Evolutionary conservation across 1,140 invertebrate genomes (phyloP).

Genomic region (Lepidurus apus): DNA sequence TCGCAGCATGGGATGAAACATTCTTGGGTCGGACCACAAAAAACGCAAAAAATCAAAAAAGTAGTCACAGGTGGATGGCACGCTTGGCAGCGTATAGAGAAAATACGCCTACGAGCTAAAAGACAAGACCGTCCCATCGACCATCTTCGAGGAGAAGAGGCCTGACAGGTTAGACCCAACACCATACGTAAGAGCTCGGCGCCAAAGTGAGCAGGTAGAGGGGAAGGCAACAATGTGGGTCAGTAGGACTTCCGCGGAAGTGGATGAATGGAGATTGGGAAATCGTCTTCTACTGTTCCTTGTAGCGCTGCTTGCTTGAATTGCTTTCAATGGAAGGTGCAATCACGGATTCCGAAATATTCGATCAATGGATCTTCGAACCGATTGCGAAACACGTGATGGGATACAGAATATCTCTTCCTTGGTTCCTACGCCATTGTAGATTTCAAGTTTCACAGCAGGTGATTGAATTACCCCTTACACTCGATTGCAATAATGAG

Average conservation of each 20-base stretch:
- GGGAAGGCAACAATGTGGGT: not conserved
- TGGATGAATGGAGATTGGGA: not conserved
- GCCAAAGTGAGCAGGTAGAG: not conserved
- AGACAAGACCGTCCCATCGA: not conserved
- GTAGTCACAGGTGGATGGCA: not conserved
- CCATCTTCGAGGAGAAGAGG: not conserved
- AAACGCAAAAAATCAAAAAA: not conserved
- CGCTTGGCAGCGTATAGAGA: not conserved
- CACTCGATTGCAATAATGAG: too few species aligned
- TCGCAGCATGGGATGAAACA: not conserved
- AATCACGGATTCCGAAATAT: too few species aligned
- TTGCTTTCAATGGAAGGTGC: too few species aligned
- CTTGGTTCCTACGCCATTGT: not conserved
- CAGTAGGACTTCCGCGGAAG: conserved; percentile 20
- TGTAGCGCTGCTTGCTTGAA: not conserved
- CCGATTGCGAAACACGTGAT: not conserved
- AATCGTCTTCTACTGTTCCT: not conserved
- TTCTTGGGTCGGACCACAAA: not conserved
- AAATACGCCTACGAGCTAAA: not conserved
- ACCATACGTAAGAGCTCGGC: not conserved
- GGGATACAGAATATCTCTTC: not conserved
- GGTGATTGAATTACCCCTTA: too few species aligned
- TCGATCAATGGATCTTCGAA: too few species aligned
- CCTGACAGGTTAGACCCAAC: not conserved
- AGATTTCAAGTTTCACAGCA: not conserved